phyloP scores from a whole-genome alignment of 2,888 invertebrate species.

The Latrodectus hesperus region DNA sequence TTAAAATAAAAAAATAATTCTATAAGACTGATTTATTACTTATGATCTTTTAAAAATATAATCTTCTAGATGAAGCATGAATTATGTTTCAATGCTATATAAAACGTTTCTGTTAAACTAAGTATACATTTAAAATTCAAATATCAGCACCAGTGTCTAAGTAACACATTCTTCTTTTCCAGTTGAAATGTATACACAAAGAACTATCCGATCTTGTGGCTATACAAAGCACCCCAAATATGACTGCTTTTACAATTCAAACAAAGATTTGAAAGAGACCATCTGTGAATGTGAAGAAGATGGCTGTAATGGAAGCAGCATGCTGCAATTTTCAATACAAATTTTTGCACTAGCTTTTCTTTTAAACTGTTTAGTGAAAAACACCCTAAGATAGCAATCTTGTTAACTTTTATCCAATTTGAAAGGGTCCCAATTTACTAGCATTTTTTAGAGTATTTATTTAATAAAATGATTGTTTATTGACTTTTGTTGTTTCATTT shows the following conservation, averaged over 20 bases:
- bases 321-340: slow-evolving; percentile 22
- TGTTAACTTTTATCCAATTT: not conserved
- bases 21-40: no score
- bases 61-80: no score
- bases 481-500: not conserved
- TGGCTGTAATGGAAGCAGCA: slow-evolving; percentile 48
- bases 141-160: no score
- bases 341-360: not conserved
- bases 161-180: not conserved
- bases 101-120: no score
- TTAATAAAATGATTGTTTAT: slow-evolving; percentile 4
- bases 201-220: slow-evolving; percentile 55
- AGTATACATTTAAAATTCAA: no score
- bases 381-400: not conserved
- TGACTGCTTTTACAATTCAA: slow-evolving; percentile 54
- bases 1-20: no score
- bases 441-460: slow-evolving; percentile 27
- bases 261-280: slow-evolving; percentile 53
- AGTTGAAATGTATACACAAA: slow-evolving; percentile 30
- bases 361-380: not conserved
- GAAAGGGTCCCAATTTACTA: slow-evolving; percentile 23
- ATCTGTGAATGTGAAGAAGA: slow-evolving; percentile 63
- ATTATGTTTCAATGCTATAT: no score
- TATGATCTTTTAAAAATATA: no score
- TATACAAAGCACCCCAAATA: slow-evolving; percentile 46